These are phyloP conservation scores for Lepus europaeus DNA, from an alignment of 2,113 vertebrate species.

Conservation along the genomic window DNA sequence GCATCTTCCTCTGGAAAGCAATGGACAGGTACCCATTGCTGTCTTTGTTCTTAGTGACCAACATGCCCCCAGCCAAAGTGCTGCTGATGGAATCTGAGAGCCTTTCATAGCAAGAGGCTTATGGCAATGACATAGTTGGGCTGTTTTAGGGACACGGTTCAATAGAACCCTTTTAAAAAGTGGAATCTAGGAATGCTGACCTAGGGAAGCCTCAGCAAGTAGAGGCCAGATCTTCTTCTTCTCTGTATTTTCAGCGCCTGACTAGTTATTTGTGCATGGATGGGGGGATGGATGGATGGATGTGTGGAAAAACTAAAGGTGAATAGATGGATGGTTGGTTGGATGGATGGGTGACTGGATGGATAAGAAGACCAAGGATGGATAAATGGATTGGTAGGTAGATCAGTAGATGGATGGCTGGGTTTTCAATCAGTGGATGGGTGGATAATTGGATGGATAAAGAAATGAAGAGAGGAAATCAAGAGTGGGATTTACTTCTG, in stretches of 20 bases:
- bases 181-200: not conserved
- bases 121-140: not conserved
- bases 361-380: not conserved
- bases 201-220: not conserved
- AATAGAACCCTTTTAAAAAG: not conserved
- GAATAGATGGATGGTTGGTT: no score
- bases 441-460: not conserved
- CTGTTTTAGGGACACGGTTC: not conserved
- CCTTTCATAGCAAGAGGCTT: constrained; percentile 40
- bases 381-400: not conserved
- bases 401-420: no score
- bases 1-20: not conserved
- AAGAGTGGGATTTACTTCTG: not conserved
- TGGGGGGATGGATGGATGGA: not conserved
- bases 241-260: not conserved
- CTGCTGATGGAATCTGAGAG: constrained; percentile 1
- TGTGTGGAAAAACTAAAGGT: no score
- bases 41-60: constrained; percentile 25
- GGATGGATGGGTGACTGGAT: no score
- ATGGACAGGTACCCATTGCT: not conserved
- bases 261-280: not conserved
- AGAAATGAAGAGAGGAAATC: not conserved
- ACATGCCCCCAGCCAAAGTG: constrained; percentile 12
- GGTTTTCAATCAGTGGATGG: not conserved
- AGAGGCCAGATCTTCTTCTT: not conserved